These are phyloP conservation scores for Pollenia amentaria DNA, from an alignment of 2,888 invertebrate species.

Conservation along the genomic window DNA sequence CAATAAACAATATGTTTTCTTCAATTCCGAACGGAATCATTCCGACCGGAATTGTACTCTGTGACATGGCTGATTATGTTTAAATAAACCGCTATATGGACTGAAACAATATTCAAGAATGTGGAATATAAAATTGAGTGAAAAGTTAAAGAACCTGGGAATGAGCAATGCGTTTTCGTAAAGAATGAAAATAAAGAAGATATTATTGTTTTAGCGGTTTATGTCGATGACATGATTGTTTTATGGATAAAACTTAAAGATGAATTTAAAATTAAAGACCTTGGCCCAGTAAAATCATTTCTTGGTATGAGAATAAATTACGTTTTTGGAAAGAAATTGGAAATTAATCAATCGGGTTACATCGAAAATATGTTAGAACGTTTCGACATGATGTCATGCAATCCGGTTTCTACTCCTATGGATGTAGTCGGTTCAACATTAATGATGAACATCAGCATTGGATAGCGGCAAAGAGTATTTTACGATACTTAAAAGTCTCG, in stretches of 20 bases:
- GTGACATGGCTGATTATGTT: no score
- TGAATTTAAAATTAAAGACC: slow-evolving; percentile 56
- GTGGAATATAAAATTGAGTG: slow-evolving; percentile 44
- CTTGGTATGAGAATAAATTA: slow-evolving; percentile 68
- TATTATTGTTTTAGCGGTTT: slow-evolving; percentile 54
- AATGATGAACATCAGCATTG: slow-evolving; percentile 15
- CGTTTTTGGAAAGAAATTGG: background rate
- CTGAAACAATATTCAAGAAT: slow-evolving; percentile 53
- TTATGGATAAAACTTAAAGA: slow-evolving; percentile 66
- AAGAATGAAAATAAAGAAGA: slow-evolving; percentile 51
- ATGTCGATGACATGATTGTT: slow-evolving; percentile 68
- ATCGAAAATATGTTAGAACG: slow-evolving; percentile 12
- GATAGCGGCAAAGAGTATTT: slow-evolving; percentile 44
- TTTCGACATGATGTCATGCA: slow-evolving; percentile 19
- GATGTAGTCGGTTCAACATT: slow-evolving; percentile 41
- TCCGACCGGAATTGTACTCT: no score
- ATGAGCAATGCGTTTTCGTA: slow-evolving; percentile 54
- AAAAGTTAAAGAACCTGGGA: slow-evolving; percentile 38
- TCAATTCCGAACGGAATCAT: no score
- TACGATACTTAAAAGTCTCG: slow-evolving; percentile 40
- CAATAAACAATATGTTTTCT: no score
- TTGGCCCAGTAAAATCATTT: slow-evolving; percentile 63
- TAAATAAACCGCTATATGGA: slow-evolving; percentile 61
- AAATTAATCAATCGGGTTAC: slow-evolving; percentile 8
- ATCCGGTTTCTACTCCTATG: slow-evolving; percentile 21